phyloP scores from a whole-genome alignment of 2,113 vertebrate genomes.

The Strix uralensis region DNA sequence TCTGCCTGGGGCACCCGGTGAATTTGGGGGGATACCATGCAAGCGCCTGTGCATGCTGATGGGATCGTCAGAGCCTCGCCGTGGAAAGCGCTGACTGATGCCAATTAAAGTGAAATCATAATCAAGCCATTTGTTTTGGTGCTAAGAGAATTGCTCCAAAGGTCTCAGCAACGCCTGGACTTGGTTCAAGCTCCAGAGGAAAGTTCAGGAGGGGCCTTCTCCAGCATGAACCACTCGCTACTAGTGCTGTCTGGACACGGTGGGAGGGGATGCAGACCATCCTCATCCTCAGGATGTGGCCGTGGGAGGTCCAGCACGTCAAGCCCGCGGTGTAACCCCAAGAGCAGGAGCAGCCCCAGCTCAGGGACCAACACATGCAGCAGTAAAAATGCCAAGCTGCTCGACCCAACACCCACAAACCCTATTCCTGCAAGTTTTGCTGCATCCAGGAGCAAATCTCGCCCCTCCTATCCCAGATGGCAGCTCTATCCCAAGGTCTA shows the following conservation, averaged over 20 bases:
- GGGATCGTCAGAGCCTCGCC: not conserved
- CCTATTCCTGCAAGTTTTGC: not conserved
- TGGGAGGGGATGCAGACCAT: not conserved
- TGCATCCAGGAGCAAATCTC: not conserved
- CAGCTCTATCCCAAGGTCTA: not conserved
- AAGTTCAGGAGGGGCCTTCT: not conserved
- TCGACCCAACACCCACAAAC: not conserved
- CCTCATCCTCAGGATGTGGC: not conserved
- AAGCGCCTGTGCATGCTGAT: not conserved
- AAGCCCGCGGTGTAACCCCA: not conserved
- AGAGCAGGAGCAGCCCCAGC: not conserved
- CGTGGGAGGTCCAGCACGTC: not conserved
- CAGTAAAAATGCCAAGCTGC: not conserved
- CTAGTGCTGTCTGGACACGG: accelerated
- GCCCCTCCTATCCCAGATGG: not conserved
- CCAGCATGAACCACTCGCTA: accelerated
- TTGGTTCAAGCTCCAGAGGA: not conserved
- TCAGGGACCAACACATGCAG: not conserved
- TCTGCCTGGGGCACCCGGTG: not conserved
- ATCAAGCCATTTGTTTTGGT: constrained; percentile 47
- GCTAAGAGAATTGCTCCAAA: not conserved
- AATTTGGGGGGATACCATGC: not conserved
- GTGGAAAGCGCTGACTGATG: constrained; percentile 22
- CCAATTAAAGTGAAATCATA: constrained; percentile 37
- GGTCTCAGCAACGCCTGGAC: not conserved